Evolutionary conservation across 2,113 vertebrate species (phyloP), one percentile per base, ranked within the genome.

Genomic region (Etia nguti): DNA sequence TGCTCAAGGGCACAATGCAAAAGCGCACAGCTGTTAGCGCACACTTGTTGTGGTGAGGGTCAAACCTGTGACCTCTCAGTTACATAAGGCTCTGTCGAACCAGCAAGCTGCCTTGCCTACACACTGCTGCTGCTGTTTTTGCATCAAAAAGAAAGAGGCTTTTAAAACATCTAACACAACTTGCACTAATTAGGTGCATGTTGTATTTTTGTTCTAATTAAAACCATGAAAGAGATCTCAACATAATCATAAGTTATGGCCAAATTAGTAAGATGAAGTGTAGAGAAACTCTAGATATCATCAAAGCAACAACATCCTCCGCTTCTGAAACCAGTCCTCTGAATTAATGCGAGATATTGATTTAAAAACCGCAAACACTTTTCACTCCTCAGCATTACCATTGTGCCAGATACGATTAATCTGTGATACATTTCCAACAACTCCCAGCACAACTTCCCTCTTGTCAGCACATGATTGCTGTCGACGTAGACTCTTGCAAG

Each of bases 1-100:
- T 88, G 82, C 82, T 89, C 68, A 89, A 92, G 91, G 91, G 80
- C 90, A 81, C 54, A 36, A 24, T 36, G 80, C 83, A 77, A 79
- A 83, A 80, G 34, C 18, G 5, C 90, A 80, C 88, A 90, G 93
- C 85, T 93, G 91, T 84, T 88, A 38, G 10, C 4, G 12, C 81
- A 38, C 80, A 31, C 68, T 81, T 56, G 41, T 81, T 26, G 65
- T 36, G 68, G 70, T 11, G 10, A 4, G 24, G 89, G 91, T 90
- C 85, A 86, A 87, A 86, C 56, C 56, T 24, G 54, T 75, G 88
- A 90, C 92, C 88, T 65, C 79, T 85, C 8, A 1, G 75, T 91
- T 93, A 54, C 81, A 60, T 83, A 90, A 81, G 5, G 10, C 86
- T 91, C 90, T 73, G 82, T 89, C 50, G 4, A 54, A 81, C 7